These are phyloP conservation scores for Ferdinandea cuprea DNA, from an alignment of 2,888 invertebrate genomes.

Conservation along the genomic window DNA sequence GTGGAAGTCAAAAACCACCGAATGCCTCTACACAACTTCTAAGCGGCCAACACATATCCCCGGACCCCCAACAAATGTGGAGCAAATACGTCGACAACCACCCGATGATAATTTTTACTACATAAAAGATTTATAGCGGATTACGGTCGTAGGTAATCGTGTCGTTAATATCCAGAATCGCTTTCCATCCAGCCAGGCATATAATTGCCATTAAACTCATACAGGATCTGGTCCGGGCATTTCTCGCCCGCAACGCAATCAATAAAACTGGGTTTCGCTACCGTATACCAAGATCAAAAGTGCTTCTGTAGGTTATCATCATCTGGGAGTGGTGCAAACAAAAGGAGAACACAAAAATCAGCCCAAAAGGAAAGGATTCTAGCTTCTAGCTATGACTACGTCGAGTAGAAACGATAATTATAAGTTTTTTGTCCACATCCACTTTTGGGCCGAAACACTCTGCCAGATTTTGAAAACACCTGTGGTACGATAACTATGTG, in stretches of 20 bases:
- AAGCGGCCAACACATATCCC: not conserved
- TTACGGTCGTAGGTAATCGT: conserved; percentile 58
- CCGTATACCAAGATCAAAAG: conserved; percentile 21
- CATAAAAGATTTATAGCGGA: conserved; percentile 63
- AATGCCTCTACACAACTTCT: not conserved
- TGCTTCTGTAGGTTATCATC: conserved; percentile 37
- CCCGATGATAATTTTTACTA: conserved; percentile 54
- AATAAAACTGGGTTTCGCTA: conserved; percentile 31
- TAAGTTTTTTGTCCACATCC: conserved; percentile 70
- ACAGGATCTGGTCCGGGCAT: conserved; percentile 17
- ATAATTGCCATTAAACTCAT: conserved; percentile 62
- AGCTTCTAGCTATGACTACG: conserved; percentile 13
- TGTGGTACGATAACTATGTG: conserved; percentile 50
- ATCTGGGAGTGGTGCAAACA: conserved; percentile 25
- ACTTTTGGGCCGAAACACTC: conserved; percentile 61
- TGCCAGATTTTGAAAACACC: conserved; percentile 67
- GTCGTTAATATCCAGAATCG: conserved; percentile 43
- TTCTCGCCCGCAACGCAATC: conserved; percentile 35
- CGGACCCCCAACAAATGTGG: not conserved
- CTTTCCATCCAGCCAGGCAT: conserved; percentile 21
- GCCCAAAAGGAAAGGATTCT: conserved; percentile 61
- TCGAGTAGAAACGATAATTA: conserved; percentile 53
- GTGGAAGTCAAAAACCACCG: conserved; percentile 23
- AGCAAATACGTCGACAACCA: conserved; percentile 39
- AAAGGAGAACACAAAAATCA: conserved; percentile 41